phyloP scores from a whole-genome alignment of 2,113 vertebrate species.

The Puntigrus tetrazona region DNA sequence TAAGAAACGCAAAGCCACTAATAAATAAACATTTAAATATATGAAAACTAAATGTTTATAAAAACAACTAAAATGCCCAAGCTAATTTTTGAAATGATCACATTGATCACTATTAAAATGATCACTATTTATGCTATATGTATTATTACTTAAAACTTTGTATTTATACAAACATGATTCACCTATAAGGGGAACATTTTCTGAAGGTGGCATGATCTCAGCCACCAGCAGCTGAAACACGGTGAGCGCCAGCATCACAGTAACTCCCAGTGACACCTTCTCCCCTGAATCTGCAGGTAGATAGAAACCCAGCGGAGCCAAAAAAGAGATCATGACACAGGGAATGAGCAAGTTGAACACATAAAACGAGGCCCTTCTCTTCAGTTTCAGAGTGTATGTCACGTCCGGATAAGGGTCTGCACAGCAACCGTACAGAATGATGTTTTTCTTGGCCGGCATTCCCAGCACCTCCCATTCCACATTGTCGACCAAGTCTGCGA shows the following conservation, averaged over 20 bases:
- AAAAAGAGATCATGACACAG: conserved; percentile 89
- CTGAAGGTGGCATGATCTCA: conserved; percentile 89
- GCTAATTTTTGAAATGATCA: neutral
- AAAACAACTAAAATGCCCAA: neutral
- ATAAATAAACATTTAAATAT: neutral
- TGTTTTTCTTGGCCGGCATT: conserved; percentile 81
- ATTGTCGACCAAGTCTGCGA: conserved; percentile 87
- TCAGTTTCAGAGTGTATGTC: conserved; percentile 86
- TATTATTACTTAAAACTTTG: too few relatives aligned
- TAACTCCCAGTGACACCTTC: conserved; percentile 90
- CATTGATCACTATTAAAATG: too few relatives aligned
- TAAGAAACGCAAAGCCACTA: neutral
- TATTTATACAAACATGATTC: conserved; percentile 59
- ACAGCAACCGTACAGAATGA: conserved; percentile 88
- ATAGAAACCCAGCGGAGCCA: conserved; percentile 89
- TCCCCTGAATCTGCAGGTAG: conserved; percentile 88
- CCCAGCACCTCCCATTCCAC: conserved; percentile 91
- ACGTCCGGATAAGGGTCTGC: conserved; percentile 89
- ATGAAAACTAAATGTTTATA: neutral
- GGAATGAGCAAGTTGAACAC: conserved; percentile 91
- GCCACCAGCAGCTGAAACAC: conserved; percentile 92
- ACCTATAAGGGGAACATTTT: conserved; percentile 91
- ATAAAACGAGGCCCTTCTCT: conserved; percentile 86
- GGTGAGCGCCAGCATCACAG: conserved; percentile 88
- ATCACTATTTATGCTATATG: neutral